A percentile compares a stretch with the other conserved stretches of the same genome.
Conservation (phyloP, 2,113 vertebrate species). For the Dolichallabes microphthalmus region DNA sequence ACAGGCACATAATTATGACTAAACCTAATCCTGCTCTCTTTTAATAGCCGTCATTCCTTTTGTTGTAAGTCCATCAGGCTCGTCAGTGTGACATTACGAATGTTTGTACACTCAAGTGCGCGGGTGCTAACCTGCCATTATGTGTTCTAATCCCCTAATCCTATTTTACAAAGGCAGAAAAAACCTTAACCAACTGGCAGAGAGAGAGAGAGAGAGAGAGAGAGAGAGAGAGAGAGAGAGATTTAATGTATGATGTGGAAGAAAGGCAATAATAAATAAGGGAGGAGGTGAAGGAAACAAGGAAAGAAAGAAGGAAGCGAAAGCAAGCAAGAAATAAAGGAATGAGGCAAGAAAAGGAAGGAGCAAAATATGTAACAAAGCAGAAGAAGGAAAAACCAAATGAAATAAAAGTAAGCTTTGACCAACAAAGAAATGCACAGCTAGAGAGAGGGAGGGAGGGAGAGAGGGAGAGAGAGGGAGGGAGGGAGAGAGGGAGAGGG, state of each 20-base stretch:
- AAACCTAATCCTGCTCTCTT: neutral
- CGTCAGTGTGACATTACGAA: conserved; percentile 5
- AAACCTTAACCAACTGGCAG: neutral
- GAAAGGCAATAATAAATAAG: neutral
- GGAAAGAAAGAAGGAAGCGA: neutral
- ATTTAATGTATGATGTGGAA: neutral
- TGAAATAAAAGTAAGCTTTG: neutral
- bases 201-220: neutral
- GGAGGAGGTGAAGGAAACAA: neutral
- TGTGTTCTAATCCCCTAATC: conserved; percentile 1
- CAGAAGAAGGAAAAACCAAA: neutral
- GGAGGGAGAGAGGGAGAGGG: too few relatives aligned
- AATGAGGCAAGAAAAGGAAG: neutral
- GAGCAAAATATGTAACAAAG: neutral
- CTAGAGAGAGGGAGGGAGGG: too few relatives aligned
- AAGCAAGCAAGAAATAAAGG: neutral
- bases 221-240: neutral
- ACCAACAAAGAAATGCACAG: neutral
- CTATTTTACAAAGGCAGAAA: neutral
- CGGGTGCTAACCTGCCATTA: conserved; percentile 1
- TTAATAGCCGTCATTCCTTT: neutral
- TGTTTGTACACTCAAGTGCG: conserved; percentile 18
- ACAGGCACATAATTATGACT: neutral
- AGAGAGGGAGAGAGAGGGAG: too few relatives aligned
- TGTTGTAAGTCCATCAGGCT: conserved; percentile 5